Evolutionary conservation across 2,113 vertebrate species (phyloP), one percentile per base, ranked within the genome.

Genomic region (Hystrix brachyura): DNA sequence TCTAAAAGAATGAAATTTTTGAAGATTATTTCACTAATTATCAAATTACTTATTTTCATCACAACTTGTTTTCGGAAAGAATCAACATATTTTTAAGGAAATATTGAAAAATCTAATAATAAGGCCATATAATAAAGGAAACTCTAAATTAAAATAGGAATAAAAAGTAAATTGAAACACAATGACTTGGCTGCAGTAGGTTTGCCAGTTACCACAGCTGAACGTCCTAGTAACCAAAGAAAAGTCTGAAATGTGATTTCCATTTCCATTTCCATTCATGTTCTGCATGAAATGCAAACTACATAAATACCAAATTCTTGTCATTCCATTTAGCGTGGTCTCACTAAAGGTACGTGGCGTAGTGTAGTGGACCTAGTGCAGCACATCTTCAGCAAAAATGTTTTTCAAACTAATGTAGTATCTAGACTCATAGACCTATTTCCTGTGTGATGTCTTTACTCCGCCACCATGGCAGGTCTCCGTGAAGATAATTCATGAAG

Each of bases 101-200:
- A 59, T 84, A 65, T 48, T 92, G 29, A 86, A 51, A 53, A 79
- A 51, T 38, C n/a, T n/a, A 78, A 69, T 14, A 88, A 51, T 65
- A 64, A 71, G 25, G 46, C 59, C 92, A 83, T 51, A 43, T 53
- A 83, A 65, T 60, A 71, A 83, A 65, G 32, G 21, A 72, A 95
- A 78, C 62, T 78, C 29, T 78, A 87, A 92, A 90, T 87, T 88
- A 72, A 83, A 86, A 5, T 29, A 90, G 62, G 57, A 90, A 65
- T n/a, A 87, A 87, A 19, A 51, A n/a, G 34, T 71, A 78, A 18
- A 23, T 21, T 71, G 25, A 69, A 64, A 60, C 65, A 43, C 9
- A 76, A 10, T 59, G 89, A 92, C 48, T 74, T n/a, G 8, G 15
- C 27, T 51, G 10, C n/a, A 74, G 11, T 43, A 81, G 53, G 34